These are phyloP conservation scores for Echiichthys vipera DNA, from an alignment of 2,797 vertebrate genomes.

Conservation along the genomic window DNA sequence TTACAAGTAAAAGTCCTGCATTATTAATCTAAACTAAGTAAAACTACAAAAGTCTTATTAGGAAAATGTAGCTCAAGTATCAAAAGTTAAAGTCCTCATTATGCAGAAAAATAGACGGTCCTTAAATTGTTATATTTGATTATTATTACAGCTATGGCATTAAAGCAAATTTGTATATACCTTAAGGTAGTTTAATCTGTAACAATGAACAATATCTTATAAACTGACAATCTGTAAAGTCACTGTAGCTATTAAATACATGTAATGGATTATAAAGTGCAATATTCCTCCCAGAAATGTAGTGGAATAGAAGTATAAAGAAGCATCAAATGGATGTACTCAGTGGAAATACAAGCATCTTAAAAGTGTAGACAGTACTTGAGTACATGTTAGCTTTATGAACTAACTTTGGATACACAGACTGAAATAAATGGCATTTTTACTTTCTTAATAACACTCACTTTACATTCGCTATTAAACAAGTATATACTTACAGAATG, in stretches of 20 bases:
- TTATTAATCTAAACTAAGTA: background rate
- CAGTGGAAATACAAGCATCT: background rate
- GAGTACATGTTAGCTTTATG: background rate
- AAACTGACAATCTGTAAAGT: background rate
- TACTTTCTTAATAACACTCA: background rate
- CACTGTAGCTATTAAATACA: background rate
- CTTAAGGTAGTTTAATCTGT: background rate
- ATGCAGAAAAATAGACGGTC: background rate
- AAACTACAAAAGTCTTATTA: background rate
- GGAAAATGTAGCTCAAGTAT: background rate
- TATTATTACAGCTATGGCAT: background rate
- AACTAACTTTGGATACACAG: background rate
- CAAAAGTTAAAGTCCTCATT: background rate
- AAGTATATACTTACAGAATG: slow-evolving; percentile 69
- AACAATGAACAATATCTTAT: background rate
- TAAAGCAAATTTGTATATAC: background rate
- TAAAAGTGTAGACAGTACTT: background rate
- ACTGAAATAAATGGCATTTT: background rate
- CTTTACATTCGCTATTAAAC: slow-evolving; percentile 10
- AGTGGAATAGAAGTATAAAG: background rate
- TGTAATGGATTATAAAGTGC: background rate
- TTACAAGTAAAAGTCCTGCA: background rate
- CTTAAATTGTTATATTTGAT: background rate
- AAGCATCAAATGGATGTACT: background rate
- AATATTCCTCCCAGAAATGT: background rate